Evolutionary conservation across 2,113 vertebrate genomes (phyloP).

Genomic region (Atherinomorus stipes): DNA sequence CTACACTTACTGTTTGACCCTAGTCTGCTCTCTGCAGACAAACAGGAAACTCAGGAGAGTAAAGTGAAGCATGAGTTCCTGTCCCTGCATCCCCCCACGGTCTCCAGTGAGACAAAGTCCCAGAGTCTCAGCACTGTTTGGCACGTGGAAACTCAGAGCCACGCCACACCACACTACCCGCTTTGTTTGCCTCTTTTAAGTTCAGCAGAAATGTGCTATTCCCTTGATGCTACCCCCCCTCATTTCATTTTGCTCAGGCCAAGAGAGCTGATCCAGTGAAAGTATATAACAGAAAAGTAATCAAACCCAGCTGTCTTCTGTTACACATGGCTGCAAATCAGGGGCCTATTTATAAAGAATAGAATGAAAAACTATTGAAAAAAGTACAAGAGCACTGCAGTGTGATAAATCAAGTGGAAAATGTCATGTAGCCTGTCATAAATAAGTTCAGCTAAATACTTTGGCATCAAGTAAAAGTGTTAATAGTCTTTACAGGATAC

Average conservation of each 20-base stretch:
- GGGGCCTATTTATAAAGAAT: conserved; percentile 74
- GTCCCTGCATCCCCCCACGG: conserved; percentile 47
- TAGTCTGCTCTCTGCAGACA: conserved; percentile 38
- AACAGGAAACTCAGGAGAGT: conserved; percentile 58
- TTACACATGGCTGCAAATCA: conserved; percentile 70
- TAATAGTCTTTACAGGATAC: conserved; percentile 43
- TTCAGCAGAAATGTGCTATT: conserved; percentile 67
- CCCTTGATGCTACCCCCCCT: conserved; percentile 67
- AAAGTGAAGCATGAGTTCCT: conserved; percentile 55
- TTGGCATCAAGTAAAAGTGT: conserved; percentile 38
- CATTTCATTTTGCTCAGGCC: conserved; percentile 78
- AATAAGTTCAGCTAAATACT: conserved; percentile 36
- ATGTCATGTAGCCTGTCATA: conserved; percentile 39
- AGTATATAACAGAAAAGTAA: conserved; percentile 76
- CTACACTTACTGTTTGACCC: conserved; percentile 35
- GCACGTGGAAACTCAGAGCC: conserved; percentile 53
- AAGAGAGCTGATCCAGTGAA: conserved; percentile 81
- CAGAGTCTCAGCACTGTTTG: conserved; percentile 36
- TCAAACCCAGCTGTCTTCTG: conserved; percentile 79
- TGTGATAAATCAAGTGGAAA: conserved; percentile 60
- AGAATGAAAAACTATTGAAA: conserved; percentile 34
- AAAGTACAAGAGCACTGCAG: conserved; percentile 10
- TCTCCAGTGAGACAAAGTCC: conserved; percentile 47
- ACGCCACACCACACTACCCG: conserved; percentile 76
- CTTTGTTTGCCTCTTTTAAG: conserved; percentile 76